Percentiles rank a stretch among this genome's conserved stretches.
Evolutionary conservation across 2,113 vertebrate genomes (phyloP).

Genomic region (Pedionomus torquatus): DNA sequence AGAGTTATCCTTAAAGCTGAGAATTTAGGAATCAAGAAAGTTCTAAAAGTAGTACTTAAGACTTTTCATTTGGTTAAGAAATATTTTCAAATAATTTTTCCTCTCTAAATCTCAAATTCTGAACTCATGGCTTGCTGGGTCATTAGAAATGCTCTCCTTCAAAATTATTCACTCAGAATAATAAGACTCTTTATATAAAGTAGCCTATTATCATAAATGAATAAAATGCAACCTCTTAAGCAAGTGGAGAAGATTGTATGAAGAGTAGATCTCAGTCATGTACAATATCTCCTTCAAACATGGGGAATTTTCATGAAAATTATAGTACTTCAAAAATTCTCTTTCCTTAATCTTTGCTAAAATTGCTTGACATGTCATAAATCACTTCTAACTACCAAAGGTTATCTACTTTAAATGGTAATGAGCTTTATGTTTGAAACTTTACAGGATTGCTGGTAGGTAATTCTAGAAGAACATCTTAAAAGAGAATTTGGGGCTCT

Average conservation of each 20-base stretch:
- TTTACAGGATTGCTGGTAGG: not conserved
- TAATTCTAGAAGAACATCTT: constrained; percentile 11
- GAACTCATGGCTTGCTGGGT: not conserved
- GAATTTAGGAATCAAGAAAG: not conserved
- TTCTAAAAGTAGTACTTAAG: not conserved
- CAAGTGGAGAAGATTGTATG: not conserved
- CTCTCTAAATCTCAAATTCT: not conserved
- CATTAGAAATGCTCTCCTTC: not conserved
- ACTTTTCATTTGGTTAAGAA: not conserved
- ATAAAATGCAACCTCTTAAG: constrained; percentile 27
- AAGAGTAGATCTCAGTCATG: not conserved
- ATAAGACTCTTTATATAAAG: constrained; percentile 27
- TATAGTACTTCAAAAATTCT: constrained; percentile 1
- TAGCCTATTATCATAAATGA: constrained; percentile 37
- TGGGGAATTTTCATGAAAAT: constrained; percentile 44
- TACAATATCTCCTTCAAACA: constrained; percentile 7
- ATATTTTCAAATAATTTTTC: constrained; percentile 17
- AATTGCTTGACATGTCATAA: constrained; percentile 24
- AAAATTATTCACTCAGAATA: constrained; percentile 36
- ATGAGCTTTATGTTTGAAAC: constrained; percentile 34
- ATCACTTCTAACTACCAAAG: constrained; percentile 18
- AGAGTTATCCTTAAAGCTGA: not conserved
- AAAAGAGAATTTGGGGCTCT: not conserved
- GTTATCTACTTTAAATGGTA: constrained; percentile 32
- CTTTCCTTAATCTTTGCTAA: constrained; percentile 43